phyloP scores from a whole-genome alignment of 2,113 vertebrate species.

The Nycticebus coucang region DNA sequence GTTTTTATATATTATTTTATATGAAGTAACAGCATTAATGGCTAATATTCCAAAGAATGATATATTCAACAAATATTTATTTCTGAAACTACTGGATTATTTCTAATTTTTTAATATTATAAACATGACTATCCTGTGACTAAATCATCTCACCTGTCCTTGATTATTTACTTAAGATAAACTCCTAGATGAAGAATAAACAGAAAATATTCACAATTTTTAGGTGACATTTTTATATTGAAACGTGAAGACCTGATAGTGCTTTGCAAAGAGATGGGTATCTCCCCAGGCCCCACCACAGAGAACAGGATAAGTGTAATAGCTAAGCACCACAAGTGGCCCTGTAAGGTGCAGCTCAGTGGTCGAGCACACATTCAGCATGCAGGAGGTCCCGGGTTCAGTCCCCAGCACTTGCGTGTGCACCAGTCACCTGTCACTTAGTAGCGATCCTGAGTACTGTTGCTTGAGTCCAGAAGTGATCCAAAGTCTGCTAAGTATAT shows the following conservation, averaged over 20 bases:
- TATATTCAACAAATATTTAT: neutral
- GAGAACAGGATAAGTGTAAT: neutral
- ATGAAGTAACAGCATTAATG: neutral
- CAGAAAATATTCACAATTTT: neutral
- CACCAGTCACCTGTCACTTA: too few relatives aligned
- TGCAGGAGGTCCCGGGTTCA: too few relatives aligned
- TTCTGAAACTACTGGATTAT: neutral
- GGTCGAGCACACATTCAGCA: too few relatives aligned
- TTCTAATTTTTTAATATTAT: neutral
- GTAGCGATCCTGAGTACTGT: too few relatives aligned
- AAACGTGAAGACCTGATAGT: neutral
- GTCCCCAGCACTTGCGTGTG: too few relatives aligned
- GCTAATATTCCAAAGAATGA: neutral
- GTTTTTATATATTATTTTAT: neutral
- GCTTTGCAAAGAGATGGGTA: neutral
- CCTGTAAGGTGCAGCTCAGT: too few relatives aligned
- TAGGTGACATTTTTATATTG: neutral
- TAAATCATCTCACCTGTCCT: neutral
- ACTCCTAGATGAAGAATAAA: neutral
- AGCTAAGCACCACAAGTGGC: accelerated
- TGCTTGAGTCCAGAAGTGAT: neutral
- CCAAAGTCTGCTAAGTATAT: too few relatives aligned
- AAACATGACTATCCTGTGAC: neutral
- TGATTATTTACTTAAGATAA: neutral
- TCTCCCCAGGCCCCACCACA: neutral